Evolutionary conservation across 2,888 invertebrate species (phyloP).

Genomic region (Euproctis similis): DNA sequence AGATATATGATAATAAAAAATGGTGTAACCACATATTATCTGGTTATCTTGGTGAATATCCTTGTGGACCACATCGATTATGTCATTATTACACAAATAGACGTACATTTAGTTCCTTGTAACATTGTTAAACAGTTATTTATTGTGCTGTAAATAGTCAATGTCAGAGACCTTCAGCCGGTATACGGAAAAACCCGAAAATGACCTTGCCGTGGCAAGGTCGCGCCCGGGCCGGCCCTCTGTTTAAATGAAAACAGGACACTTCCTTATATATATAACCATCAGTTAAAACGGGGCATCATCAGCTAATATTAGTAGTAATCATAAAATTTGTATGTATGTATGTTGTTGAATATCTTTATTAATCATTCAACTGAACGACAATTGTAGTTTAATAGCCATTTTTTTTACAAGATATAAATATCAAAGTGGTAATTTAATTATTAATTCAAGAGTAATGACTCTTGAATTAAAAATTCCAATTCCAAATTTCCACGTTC

Average conservation of each 20-base stretch:
- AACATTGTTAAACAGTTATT: slow-evolving; percentile 26
- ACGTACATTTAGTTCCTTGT: slow-evolving; percentile 26
- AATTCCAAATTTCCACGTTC: no score
- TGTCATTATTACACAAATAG: slow-evolving; percentile 24
- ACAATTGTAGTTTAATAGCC: no score
- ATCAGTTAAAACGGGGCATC: no score
- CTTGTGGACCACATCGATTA: slow-evolving; percentile 24
- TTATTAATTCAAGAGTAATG: no score
- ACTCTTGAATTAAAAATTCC: no score
- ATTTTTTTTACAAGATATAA: no score
- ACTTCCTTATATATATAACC: slow-evolving; percentile 16
- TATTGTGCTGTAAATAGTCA: slow-evolving; percentile 44
- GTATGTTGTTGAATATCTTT: no score
- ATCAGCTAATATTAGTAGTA: no score
- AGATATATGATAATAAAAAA: no score
- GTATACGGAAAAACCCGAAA: slow-evolving; percentile 57
- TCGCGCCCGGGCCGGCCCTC: slow-evolving; percentile 36
- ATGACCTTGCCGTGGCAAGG: slow-evolving; percentile 51
- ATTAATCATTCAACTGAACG: no score
- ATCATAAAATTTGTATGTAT: no score
- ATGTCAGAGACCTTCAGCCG: slow-evolving; percentile 54
- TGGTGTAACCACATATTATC: slow-evolving; percentile 3
- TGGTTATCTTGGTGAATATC: slow-evolving; percentile 20
- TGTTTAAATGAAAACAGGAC: slow-evolving; percentile 42
- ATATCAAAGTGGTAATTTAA: no score